A percentile compares a stretch with the other conserved stretches of the same genome.
Conservation (phyloP, 2,113 vertebrate genomes). For the Bothrops jararaca region DNA sequence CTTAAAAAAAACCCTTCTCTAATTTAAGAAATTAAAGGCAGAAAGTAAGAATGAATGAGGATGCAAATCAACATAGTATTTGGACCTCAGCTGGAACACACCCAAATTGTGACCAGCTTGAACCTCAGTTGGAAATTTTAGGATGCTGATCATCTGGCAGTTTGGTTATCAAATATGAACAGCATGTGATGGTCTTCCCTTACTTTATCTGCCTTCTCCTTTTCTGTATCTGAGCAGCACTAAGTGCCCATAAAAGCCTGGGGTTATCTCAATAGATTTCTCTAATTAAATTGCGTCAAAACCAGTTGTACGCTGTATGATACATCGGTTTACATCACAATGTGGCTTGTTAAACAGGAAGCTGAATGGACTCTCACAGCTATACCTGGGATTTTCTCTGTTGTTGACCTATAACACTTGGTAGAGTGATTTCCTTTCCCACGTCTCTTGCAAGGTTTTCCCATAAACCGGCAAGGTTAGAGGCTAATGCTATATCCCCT, state of each 20-base stretch:
- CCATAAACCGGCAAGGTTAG: slow-evolving; percentile 49
- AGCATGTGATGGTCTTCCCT: background rate
- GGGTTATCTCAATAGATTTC: background rate
- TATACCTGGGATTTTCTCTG: slow-evolving; percentile 40
- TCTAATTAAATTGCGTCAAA: background rate
- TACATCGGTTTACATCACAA: background rate
- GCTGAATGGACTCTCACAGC: slow-evolving; percentile 28
- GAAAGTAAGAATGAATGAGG: background rate
- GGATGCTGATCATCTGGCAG: background rate
- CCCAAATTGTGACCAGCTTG: background rate
- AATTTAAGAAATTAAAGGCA: background rate
- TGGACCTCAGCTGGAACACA: background rate
- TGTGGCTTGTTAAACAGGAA: slow-evolving; percentile 3
- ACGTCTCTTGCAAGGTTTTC: slow-evolving; percentile 58
- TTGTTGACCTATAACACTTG: slow-evolving; percentile 44
- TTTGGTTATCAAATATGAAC: background rate
- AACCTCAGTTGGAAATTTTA: background rate
- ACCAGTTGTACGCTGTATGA: background rate
- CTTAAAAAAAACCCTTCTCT: background rate
- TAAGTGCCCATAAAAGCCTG: background rate
- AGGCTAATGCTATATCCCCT: slow-evolving; percentile 58
- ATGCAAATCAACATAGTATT: background rate
- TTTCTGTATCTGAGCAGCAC: background rate
- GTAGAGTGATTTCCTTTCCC: slow-evolving; percentile 62
- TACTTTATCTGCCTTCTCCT: background rate